phyloP scores from a whole-genome alignment of 2,888 invertebrate species.

The Leptopilina myrica region DNA sequence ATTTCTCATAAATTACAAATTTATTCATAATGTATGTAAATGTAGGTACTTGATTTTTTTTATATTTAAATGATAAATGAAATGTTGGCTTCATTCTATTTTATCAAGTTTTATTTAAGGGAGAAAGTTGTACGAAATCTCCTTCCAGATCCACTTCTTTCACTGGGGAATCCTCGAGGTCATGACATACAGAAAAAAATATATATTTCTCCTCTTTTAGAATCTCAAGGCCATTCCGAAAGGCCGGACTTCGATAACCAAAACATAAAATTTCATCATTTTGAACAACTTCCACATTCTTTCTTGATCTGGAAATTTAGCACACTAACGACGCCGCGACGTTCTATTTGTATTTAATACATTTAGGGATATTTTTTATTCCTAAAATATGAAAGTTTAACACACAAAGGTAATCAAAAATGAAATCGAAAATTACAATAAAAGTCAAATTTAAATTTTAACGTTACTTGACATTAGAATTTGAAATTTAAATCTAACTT shows the following conservation, averaged over 20 bases:
- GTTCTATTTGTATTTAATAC: not conserved
- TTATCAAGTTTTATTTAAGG: constrained; percentile 7
- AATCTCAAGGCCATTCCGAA: constrained; percentile 35
- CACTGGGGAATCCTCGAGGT: constrained; percentile 38
- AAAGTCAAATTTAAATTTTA: too few relatives aligned
- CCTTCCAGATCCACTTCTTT: constrained; percentile 24
- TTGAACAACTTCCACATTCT: constrained; percentile 16
- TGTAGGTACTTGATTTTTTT: too few relatives aligned
- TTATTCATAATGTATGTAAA: not conserved
- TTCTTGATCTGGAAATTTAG: not conserved
- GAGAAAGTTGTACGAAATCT: constrained; percentile 33
- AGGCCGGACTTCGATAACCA: constrained; percentile 25
- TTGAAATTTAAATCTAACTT: too few relatives aligned
- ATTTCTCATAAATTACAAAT: too few relatives aligned
- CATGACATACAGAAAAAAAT: not conserved
- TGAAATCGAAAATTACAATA: too few relatives aligned
- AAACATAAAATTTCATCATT: constrained; percentile 36
- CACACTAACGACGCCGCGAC: not conserved
- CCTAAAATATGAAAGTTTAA: not conserved
- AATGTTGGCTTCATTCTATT: not conserved
- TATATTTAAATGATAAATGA: too few relatives aligned
- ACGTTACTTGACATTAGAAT: too few relatives aligned
- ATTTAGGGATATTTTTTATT: not conserved
- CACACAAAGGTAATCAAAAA: too few relatives aligned
- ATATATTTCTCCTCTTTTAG: constrained; percentile 19